Evolutionary conservation across 2,797 vertebrate genomes (phyloP).

Genomic region (Coluber constrictor): DNA sequence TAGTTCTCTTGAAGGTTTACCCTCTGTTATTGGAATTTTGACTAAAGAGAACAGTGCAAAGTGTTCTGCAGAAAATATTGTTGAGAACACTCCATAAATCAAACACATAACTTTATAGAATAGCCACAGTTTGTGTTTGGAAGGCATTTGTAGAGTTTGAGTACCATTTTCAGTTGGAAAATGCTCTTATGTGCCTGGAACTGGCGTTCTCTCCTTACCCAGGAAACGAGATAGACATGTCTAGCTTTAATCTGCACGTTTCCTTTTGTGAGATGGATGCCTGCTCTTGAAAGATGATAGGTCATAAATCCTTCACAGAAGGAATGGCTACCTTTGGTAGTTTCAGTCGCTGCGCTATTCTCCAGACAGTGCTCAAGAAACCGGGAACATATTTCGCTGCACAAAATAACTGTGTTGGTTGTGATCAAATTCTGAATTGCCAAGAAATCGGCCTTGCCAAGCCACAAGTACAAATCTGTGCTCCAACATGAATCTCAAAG

Average conservation of each 20-base stretch:
- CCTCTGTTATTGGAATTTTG: accelerated
- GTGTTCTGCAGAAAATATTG: neutral
- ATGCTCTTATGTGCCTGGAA: neutral
- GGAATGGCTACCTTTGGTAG: neutral
- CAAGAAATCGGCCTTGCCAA: neutral
- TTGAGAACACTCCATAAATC: neutral
- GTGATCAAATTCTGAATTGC: neutral
- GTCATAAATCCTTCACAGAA: neutral
- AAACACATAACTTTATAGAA: neutral
- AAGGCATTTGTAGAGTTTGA: neutral
- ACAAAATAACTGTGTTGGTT: neutral
- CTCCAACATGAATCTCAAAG: neutral
- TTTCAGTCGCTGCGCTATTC: neutral
- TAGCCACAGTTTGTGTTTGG: neutral
- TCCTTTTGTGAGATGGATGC: accelerated
- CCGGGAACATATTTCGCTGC: neutral
- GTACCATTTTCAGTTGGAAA: neutral
- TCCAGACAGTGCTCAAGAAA: neutral
- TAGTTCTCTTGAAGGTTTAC: neutral
- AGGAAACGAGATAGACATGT: neutral
- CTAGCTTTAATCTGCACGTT: neutral
- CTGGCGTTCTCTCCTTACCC: neutral
- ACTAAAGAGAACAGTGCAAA: accelerated
- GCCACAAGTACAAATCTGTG: neutral
- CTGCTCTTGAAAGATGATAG: neutral